Evolutionary conservation across 2,113 vertebrate genomes (phyloP).

Genomic region (Haliaeetus leucogaster): DNA sequence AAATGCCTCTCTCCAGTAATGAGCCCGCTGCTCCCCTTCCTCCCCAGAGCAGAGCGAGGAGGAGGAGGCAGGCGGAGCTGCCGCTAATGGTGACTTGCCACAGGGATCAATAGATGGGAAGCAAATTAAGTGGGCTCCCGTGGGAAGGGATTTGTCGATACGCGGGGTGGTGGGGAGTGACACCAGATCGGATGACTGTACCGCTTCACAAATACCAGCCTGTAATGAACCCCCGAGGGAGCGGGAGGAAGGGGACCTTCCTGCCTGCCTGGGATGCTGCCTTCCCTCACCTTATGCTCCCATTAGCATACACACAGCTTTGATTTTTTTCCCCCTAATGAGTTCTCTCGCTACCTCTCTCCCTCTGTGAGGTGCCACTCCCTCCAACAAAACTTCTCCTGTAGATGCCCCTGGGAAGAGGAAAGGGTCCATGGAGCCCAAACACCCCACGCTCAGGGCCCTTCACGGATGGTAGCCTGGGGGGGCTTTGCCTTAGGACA

Average conservation of each 20-base stretch:
- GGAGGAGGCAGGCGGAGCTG: conserved; percentile 14
- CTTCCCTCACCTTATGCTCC: background rate
- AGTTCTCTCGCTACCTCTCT: background rate
- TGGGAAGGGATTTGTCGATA: conserved; percentile 55
- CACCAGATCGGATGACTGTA: background rate
- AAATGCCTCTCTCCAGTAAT: background rate
- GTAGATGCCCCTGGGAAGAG: background rate
- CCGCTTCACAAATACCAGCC: background rate
- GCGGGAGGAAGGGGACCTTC: background rate
- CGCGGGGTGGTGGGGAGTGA: background rate
- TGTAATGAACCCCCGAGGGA: conserved; percentile 53
- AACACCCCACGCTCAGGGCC: rapidly evolving
- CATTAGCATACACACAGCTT: background rate
- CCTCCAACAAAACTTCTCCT: background rate
- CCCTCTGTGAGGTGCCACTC: background rate
- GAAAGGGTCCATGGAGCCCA: background rate
- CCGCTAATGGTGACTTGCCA: conserved; percentile 51
- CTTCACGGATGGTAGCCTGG: background rate
- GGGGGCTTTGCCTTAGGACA: background rate
- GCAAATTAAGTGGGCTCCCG: conserved; percentile 53
- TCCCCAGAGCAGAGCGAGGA: background rate
- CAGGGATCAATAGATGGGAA: conserved; percentile 57
- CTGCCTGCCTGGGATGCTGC: background rate
- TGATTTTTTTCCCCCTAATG: background rate
- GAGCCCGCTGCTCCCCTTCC: background rate